Evolutionary conservation across 2,113 vertebrate genomes (phyloP), one percentile per base, ranked within the genome.

Genomic region (Ploceus nigricollis): DNA sequence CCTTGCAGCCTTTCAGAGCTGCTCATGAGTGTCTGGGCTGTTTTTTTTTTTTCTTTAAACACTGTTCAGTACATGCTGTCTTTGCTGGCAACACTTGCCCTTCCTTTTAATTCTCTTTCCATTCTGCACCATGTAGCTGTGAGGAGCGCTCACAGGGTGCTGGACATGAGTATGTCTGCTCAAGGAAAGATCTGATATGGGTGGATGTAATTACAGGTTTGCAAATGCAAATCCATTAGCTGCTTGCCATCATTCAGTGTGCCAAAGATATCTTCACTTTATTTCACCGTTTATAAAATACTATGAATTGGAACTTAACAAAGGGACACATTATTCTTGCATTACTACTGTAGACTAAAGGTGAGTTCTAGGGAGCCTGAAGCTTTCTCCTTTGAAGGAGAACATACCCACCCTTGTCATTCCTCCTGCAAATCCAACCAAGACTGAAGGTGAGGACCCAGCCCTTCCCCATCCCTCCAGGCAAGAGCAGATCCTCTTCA

Each of bases 131-230:
- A 0, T 24, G 3, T 6, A 39, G n/a, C 56, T 77, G 48, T 33
- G 42, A n/a, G 54, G 44, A 82, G 9, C 39, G 8, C 21, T 69
- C 25, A 42, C 47, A 9, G 2, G 2, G 7, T 78, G 44, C 70
- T 90, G 24, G 28, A 44, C 12, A 1, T 5, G 10, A 13, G 0
- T 28, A 1, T 21, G 11, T 57, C 25, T 61, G 0, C 54, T 82
- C 35, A 7, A 22, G 65, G 56, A 33, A 70, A 20, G 58, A 10
- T 37, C 37, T 50, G 39, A 23, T 42, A 28, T 0, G 7, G 40
- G 45, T 54, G 37, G 48, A 39, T 87, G 2, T 13, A 20, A 33
- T 45, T 82, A 45, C 50, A 54, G 60, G 24, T 39, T 89, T 86
- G 53, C 58, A 78, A 40, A 50, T 76, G 76, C 58, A 76, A 27